Base-by-base conservation (phyloP, 2,888 invertebrate genomes). In the Dryobota labecula region DNA sequence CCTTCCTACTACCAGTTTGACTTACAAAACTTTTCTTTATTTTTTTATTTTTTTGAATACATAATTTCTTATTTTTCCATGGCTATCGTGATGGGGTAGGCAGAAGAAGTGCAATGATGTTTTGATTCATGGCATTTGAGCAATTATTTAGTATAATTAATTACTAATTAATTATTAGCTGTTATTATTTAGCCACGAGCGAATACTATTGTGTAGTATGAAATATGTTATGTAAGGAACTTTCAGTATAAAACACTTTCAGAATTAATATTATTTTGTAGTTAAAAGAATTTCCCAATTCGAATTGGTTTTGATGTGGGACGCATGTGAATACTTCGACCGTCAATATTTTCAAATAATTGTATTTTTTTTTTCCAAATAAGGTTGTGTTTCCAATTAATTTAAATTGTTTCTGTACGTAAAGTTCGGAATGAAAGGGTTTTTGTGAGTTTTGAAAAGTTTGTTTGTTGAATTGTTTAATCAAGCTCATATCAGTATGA, bases 321-420 rank as follows among this genome's bases (percentile, higher is more conserved):
- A 27, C 11, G 41, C n/a, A n/a, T 24, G 15, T 33, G 6, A 36
- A 36, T 36, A n/a, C n/a, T 38, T 20, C 18, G 18, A 1, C n/a
- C 20, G 20, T 38, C 30, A 51, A 41, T 24, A 24, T 67, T 30
- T 15, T 33, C 1, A 67, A 33, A 41, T 13, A 18, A 18, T n/a
- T n/a, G 2, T 20, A 41, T 38, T 49, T 38, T 24, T 13, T 33
- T 67, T 68, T 30, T n/a, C n/a, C n/a, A 24, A 20, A 51, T 51
- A 30, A 15, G 33, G 18, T 20, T 24, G 3, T 68, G 51, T 69
- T 33, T 51, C 11, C 11, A 51, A 27, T 69, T 41, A 33, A 68
- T 41, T 41, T 24, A 11, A 41, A 51, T 68, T 68, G 24, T 69
- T 69, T 41, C 11, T 51, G 20, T 27, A 38, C 6, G 6, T 47